These are phyloP conservation scores for Eueremaeus valkanovi DNA, from an alignment of 2,888 invertebrate genomes.

Conservation along the genomic window DNA sequence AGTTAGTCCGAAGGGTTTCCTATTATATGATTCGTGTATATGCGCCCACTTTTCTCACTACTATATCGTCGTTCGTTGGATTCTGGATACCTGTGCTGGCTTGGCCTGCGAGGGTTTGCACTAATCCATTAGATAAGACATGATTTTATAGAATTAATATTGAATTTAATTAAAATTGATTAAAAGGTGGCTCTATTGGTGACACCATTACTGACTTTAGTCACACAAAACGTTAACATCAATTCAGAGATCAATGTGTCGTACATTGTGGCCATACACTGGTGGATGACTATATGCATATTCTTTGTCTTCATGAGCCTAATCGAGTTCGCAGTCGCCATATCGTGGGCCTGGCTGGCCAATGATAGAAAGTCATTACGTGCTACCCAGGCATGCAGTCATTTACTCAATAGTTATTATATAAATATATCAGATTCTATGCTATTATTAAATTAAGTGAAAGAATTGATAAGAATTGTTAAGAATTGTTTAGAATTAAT, in stretches of 20 bases:
- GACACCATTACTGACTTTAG: constrained; percentile 70
- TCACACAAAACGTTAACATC: constrained; percentile 45
- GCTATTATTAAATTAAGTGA: too few relatives aligned
- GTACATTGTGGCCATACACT: constrained; percentile 50
- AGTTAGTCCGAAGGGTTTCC: constrained; percentile 36
- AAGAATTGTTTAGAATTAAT: too few relatives aligned
- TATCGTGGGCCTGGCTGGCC: constrained; percentile 13
- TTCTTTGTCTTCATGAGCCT: constrained; percentile 48
- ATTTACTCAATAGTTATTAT: too few relatives aligned
- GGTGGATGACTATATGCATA: constrained; percentile 49
- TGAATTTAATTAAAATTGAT: too few relatives aligned
- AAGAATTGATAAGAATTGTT: too few relatives aligned
- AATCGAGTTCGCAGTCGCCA: constrained; percentile 48
- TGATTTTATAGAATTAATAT: neutral
- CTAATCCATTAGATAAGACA: neutral
- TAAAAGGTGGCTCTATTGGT: constrained; percentile 50
- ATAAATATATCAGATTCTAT: too few relatives aligned
- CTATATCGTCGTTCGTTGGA: constrained; percentile 28
- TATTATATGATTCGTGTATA: constrained; percentile 40
- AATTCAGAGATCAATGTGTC: constrained; percentile 48
- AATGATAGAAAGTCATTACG: constrained; percentile 4
- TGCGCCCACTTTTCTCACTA: constrained; percentile 31
- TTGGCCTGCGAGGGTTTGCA: constrained; percentile 37
- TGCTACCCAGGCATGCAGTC: neutral
- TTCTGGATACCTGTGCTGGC: constrained; percentile 41